Evolutionary conservation across 2,113 vertebrate species (phyloP), one percentile per base, ranked within the genome.

Genomic region (Sclerurus mexicanus): DNA sequence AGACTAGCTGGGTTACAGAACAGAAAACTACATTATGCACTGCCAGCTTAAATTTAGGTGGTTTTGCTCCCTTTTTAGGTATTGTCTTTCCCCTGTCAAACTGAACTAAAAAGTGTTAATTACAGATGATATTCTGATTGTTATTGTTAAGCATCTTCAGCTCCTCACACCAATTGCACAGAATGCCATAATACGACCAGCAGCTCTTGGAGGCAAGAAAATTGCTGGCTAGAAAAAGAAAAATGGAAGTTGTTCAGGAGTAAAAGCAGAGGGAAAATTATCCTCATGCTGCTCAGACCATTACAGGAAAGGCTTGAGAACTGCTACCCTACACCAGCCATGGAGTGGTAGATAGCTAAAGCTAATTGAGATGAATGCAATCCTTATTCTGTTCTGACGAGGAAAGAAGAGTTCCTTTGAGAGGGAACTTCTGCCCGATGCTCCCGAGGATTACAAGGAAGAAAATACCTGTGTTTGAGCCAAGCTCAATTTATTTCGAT

Each of bases 401-500:
- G 35, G 59, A 58, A 75, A 68, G 40, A 68, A 58, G 69, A 88
- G 86, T 44, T 64, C 62, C 67, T 82, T 33, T 9, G 14, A 90
- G 66, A 71, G n/a, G n/a, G 75, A 66, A 76, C 49, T 83, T 89
- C 18, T 79, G 55, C 53, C 27, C 64, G 12, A 44, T 52, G 66
- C 28, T 82, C 15, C 3, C 42, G 33, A 79, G 49, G 35, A 83
- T 69, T 49, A 60, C 17, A 82, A 76, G 49, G n/a, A 91, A 73
- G 46, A 62, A 88, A 90, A 73, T 9, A 83, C 4, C n/a, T 40
- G 37, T 53, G 33, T 68, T 46, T 79, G 25, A 92, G 58, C 39
- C 72, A 88, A 91, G 71, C 46, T 83, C 81, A 14, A 72, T 89
- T 95, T 82, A 72, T 85, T 93, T 90, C 72, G 44, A 23, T 92